These are phyloP conservation scores for Portunus trituberculatus DNA, from an alignment of 1,140 invertebrate genomes.

Conservation along the genomic window DNA sequence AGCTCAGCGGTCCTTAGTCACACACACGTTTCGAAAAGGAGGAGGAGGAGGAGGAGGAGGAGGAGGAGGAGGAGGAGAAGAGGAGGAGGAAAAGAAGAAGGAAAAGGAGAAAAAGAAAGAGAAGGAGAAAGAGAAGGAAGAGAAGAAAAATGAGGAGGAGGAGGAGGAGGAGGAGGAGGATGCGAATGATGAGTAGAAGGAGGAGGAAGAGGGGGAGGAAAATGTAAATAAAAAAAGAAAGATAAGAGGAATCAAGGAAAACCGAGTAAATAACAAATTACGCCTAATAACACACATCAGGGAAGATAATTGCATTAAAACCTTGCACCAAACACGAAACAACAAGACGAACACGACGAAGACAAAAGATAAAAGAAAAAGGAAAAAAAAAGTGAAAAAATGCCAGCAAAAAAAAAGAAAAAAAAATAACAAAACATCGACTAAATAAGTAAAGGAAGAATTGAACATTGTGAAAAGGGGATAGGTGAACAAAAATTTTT, in stretches of 20 bases:
- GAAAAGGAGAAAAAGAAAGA: too few species aligned
- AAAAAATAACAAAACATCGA: background rate
- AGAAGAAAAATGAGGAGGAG: too few species aligned
- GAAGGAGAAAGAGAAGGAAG: too few species aligned
- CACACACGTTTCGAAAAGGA: background rate
- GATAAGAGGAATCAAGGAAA: too few species aligned
- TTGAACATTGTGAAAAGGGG: background rate
- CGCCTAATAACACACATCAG: too few species aligned
- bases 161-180: background rate
- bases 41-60: background rate
- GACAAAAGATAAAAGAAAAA: too few species aligned
- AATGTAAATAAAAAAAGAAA: background rate
- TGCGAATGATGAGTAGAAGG: background rate
- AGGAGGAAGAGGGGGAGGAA: background rate
- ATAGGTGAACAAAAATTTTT: background rate
- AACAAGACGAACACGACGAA: too few species aligned
- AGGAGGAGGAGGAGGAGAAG: background rate
- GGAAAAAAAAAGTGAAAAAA: too few species aligned
- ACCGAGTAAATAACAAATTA: too few species aligned
- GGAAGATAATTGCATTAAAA: too few species aligned
- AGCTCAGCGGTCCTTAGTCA: slow-evolving; percentile 7
- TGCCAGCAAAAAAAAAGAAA: background rate
- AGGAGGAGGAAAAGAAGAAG: background rate
- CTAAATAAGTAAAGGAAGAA: background rate
- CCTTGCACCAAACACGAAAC: too few species aligned